These are phyloP conservation scores for Pemphigus obesinymphae DNA, from an alignment of 1,140 invertebrate species.

Conservation along the genomic window DNA sequence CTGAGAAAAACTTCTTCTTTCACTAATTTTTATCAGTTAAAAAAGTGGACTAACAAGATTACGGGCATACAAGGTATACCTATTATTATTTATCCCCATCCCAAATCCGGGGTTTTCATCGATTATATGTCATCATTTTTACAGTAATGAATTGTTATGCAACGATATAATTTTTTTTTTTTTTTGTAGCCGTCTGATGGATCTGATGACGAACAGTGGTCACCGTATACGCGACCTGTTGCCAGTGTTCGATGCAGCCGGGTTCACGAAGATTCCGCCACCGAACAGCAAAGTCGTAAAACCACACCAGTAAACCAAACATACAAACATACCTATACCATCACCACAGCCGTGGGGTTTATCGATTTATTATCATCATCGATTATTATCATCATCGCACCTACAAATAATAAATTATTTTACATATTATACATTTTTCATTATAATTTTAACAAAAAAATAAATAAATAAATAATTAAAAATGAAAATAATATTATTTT, in stretches of 20 bases:
- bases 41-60: too few species aligned
- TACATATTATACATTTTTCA: background rate
- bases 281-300: slow-evolving; percentile 71
- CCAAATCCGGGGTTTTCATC: too few species aligned
- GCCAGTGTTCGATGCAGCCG: slow-evolving; percentile 75
- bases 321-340: background rate
- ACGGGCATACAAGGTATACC: too few species aligned
- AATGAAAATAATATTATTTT: too few species aligned
- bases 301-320: slow-evolving; percentile 50
- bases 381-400: background rate
- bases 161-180: too few species aligned
- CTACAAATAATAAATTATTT: background rate
- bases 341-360: background rate
- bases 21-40: too few species aligned
- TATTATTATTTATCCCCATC: too few species aligned
- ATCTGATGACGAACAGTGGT: slow-evolving; percentile 52
- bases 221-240: slow-evolving; percentile 66
- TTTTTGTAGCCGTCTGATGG: slow-evolving; percentile 45
- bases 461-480: background rate
- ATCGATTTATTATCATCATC: too few species aligned
- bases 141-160: too few species aligned
- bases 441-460: background rate
- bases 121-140: too few species aligned
- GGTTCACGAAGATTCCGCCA: slow-evolving; percentile 71
- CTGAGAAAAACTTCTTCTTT: too few species aligned